Conservation (phyloP, 2,888 invertebrate species). For the Drosophila trichaetosa region DNA sequence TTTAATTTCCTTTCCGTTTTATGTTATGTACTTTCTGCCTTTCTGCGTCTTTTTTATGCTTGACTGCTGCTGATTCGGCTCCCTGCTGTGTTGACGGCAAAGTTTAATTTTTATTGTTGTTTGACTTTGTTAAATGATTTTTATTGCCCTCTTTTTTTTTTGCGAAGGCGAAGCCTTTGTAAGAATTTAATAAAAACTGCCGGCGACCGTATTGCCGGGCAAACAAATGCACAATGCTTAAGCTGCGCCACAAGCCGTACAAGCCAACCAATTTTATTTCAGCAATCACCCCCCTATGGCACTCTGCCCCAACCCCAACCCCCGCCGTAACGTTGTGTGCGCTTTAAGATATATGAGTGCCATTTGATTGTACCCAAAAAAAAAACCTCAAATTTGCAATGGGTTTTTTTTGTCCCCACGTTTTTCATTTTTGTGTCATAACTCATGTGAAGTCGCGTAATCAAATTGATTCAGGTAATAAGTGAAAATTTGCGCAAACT, state of each 20-base stretch:
- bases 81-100: conserved; percentile 73
- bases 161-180: conserved; percentile 65
- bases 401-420: conserved; percentile 19
- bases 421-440: conserved; percentile 43
- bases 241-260: conserved; percentile 15
- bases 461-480: conserved; percentile 63
- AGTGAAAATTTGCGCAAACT: conserved; percentile 23
- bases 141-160: conserved; percentile 65
- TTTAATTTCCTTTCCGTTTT: conserved; percentile 65
- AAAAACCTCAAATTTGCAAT: background rate
- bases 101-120: conserved; percentile 81
- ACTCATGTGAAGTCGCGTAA: conserved; percentile 43
- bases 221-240: conserved; percentile 72
- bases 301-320: conserved; percentile 31
- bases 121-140: conserved; percentile 81
- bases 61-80: conserved; percentile 48
- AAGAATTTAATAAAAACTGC: conserved; percentile 77
- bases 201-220: conserved; percentile 72
- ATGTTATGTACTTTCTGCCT: conserved; percentile 67
- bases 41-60: conserved; percentile 64
- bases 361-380: conserved; percentile 55
- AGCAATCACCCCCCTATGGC: conserved; percentile 25
- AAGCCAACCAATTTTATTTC: conserved; percentile 53
- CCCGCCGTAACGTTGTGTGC: background rate
- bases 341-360: conserved; percentile 59